Evolutionary conservation across 2,888 invertebrate species (phyloP), one percentile per base, ranked within the genome.

Genomic region (Nemotelus nigrinus): DNA sequence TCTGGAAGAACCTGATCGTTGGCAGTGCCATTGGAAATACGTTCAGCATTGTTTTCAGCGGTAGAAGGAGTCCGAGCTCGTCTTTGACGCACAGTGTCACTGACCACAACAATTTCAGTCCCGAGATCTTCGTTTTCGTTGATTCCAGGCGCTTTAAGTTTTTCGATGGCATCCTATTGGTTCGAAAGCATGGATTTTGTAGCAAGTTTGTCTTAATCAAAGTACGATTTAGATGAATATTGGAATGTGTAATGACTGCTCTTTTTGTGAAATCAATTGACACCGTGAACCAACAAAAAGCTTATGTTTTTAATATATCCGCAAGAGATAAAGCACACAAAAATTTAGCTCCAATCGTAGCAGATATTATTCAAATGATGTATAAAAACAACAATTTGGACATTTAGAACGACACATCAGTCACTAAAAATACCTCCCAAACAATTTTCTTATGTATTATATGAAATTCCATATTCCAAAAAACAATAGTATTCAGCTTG

Each of bases 11-110:
- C 53, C n/a, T 44, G 55, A 55, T 76, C 71, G 25, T 2, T 45
- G 81, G 87, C 83, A 79, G 84, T 85, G 82, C 84, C 84, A 64
- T 82, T 81, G 78, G 84, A 83, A 55, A 78, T 77, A 3, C 80
- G 58, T 48, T 82, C 81, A 67, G 81, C 82, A 48, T 82, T 79
- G 71, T 82, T 77, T 8, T 77, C 70, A 63, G 60, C 63, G 2
- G 70, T 60, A 2, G 86, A 85, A 2, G 86, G 86, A 48, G 87
- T 87, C 64, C 87, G 83, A 2, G 86, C 85, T 44, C 87, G 84
- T 70, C 87, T 81, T 75, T 92, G 88, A 82, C 91, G 90, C 80
- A 92, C 91, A 3, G 92, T 92, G 85, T 91, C 91, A 77, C 91
- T 90, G 39, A 89, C 87, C 67, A 90, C 85, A 76, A 92, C 89